Percentiles rank a stretch among this genome's conserved stretches.
These are phyloP conservation scores for Hypena proboscidalis DNA, from an alignment of 2,888 invertebrate species.

Conservation along the genomic window DNA sequence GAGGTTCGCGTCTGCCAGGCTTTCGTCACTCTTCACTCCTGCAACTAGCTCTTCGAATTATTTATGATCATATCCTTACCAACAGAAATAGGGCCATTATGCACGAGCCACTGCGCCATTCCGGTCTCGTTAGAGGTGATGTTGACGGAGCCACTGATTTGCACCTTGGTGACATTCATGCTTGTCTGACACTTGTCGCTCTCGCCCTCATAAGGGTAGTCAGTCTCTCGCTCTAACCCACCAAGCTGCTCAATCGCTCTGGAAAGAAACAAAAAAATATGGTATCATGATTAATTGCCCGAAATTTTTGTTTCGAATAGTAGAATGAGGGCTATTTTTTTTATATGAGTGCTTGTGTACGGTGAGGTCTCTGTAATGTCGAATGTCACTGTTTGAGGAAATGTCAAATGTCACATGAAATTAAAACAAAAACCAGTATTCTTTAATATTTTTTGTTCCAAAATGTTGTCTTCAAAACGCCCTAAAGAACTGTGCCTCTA, in stretches of 20 bases:
- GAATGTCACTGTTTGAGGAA: no score
- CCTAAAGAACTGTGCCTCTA: no score
- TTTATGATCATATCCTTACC: constrained; percentile 72
- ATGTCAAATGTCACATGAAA: no score
- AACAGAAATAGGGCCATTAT: constrained; percentile 97
- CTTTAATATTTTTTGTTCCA: no score
- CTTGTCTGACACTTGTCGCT: constrained; percentile 93
- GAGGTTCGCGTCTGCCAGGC: not conserved
- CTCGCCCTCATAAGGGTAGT: constrained; percentile 96
- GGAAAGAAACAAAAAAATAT: constrained; percentile 37
- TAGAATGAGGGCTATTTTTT: no score
- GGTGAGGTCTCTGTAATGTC: no score
- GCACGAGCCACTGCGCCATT: constrained; percentile 95
- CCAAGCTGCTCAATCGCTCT: constrained; percentile 95
- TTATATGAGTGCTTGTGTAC: no score
- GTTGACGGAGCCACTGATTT: constrained; percentile 92
- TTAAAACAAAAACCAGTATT: no score
- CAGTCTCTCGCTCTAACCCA: constrained; percentile 94
- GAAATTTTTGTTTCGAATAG: no score
- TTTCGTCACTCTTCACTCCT: no score
- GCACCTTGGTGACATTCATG: constrained; percentile 85
- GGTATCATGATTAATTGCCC: not conserved
- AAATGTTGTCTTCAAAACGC: no score
- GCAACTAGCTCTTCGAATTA: no score
- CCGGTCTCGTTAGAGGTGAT: constrained; percentile 94